Evolutionary conservation across 2,888 invertebrate genomes (phyloP).

Genomic region (Entomobrya proxima): DNA sequence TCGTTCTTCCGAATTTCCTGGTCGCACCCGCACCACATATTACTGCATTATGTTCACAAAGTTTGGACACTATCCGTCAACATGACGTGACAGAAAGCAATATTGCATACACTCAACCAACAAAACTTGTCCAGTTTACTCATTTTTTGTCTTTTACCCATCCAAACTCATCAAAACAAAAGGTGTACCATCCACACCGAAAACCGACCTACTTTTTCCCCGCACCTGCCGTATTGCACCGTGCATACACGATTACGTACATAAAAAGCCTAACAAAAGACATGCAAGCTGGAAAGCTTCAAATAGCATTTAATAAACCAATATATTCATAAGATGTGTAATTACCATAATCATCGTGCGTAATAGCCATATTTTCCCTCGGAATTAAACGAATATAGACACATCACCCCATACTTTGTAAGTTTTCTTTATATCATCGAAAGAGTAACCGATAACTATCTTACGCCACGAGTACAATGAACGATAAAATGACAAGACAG

Average conservation of each 20-base stretch:
- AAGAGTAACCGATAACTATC: no score
- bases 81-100: slow-evolving; percentile 2
- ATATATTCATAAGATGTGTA: neutral
- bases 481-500: neutral
- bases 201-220: neutral
- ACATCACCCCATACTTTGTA: no score
- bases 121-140: neutral
- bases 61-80: no score
- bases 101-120: neutral
- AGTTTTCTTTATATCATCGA: no score
- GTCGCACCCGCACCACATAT: no score
- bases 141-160: no score
- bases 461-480: neutral
- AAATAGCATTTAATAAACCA: neutral
- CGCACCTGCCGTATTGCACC: no score
- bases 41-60: no score
- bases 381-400: no score
- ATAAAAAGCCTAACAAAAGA: neutral
- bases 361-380: neutral
- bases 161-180: neutral
- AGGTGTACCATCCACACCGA: neutral
- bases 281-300: slow-evolving; percentile 13
- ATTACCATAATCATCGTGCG: slow-evolving; percentile 11
- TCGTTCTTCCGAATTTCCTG: no score
- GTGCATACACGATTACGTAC: neutral